phyloP scores from a whole-genome alignment of 2,113 vertebrate species.

The Rhipidura dahli region DNA sequence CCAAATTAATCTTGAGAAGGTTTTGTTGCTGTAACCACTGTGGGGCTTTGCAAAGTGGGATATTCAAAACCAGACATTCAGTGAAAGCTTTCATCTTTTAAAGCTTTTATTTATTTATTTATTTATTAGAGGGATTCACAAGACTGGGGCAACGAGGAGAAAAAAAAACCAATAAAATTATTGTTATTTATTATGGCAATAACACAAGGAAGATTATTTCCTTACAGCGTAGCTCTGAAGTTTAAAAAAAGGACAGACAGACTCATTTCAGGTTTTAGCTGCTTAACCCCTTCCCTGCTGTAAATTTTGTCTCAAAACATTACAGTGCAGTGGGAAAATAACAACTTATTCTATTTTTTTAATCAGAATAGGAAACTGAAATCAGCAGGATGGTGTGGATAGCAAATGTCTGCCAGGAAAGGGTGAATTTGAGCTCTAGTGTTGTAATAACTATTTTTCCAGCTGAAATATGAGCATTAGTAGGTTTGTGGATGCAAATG shows the following conservation, averaged over 20 bases:
- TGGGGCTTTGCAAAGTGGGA: not conserved
- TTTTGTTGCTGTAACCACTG: not conserved
- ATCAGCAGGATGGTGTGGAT: not conserved
- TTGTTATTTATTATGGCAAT: not conserved
- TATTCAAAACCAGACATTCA: not conserved
- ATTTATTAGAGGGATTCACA: not conserved
- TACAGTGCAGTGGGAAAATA: not conserved
- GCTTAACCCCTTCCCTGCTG: not conserved
- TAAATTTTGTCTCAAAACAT: not conserved
- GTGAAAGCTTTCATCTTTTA: not conserved
- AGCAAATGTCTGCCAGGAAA: not conserved
- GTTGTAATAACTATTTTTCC: not conserved
- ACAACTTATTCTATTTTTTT: not conserved
- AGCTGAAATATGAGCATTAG: conserved; percentile 26
- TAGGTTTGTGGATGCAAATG: conserved; percentile 30
- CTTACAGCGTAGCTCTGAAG: not conserved
- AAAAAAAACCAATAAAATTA: not conserved
- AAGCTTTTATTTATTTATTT: not conserved
- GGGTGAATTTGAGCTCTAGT: not conserved
- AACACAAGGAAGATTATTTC: not conserved
- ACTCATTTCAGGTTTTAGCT: not conserved
- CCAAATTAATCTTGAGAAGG: not conserved
- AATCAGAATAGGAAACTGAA: not conserved
- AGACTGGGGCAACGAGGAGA: not conserved
- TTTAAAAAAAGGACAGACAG: not conserved